A percentile compares a stretch with the other conserved stretches of the same genome.
phyloP scores from a whole-genome alignment of 1,140 invertebrate genomes.

The Lepidurus packardi region DNA sequence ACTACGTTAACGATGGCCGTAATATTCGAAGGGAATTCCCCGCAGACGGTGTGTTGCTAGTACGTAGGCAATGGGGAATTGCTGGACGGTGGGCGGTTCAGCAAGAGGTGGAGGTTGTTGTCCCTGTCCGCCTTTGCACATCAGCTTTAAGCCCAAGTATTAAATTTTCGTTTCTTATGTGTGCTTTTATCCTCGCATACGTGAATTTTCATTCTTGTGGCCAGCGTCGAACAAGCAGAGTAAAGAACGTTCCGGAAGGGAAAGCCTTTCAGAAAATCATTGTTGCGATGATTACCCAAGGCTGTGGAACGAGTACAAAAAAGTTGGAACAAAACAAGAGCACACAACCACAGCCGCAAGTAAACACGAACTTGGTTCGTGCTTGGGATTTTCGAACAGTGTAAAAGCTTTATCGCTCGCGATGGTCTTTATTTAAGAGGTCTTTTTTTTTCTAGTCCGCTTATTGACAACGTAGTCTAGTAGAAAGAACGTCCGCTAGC shows the following conservation, averaged over 20 bases:
- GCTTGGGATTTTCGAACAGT: background rate
- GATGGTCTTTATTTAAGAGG: background rate
- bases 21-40: conserved; percentile 11
- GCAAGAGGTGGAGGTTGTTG: background rate
- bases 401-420: conserved; percentile 2
- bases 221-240: background rate
- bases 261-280: background rate
- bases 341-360: background rate
- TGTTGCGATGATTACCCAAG: background rate
- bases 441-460: background rate
- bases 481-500: background rate
- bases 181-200: background rate
- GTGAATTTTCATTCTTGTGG: background rate
- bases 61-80: conserved; percentile 1
- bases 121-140: background rate
- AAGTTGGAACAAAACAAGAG: background rate
- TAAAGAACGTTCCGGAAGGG: background rate
- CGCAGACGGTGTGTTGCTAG: conserved; percentile 10
- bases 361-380: background rate
- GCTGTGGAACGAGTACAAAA: background rate
- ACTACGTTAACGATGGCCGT: conserved; percentile 8
- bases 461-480: conserved; percentile 2
- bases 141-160: conserved; percentile 3
- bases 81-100: conserved; percentile 16
- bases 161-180: background rate